Base-by-base conservation (phyloP, 2,113 vertebrate genomes). In the Sylvilagus bachmani region DNA sequence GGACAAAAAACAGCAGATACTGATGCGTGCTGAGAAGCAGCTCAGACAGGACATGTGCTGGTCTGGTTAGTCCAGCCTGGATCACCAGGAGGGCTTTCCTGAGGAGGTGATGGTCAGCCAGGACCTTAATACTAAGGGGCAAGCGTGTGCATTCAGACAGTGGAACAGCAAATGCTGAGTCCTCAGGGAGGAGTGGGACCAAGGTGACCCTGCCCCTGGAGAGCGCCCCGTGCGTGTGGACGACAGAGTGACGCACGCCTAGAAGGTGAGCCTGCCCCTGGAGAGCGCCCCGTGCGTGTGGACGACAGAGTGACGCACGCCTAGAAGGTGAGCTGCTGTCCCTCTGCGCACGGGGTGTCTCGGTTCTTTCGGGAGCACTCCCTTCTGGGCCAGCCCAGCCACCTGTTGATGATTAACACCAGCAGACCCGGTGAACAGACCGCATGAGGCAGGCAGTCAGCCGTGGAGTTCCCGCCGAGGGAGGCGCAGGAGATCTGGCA, bases 401-500 rank as follows among this genome's bases (percentile, higher is more conserved):
- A 62, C 25, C 27, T 86, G 93, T 89, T 92, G 79, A 96, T 96
- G 61, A 97, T 96, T 96, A 97, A 96, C 86, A 62, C 44, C 79
- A 86, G 64, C 24, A 75, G 33, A 89, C 24, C 55, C 3, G 62
- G 62, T 84, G 96, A 96, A 95, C 90, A 93, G 75, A 89, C 13
- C 4, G 13, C 55, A 58, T 66, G 95, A 67, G 84, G 53, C 36
- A 92, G 84, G 75, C 10, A 0, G 53, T 86, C 91, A 96, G 21
- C 80, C 80, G 62, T 89, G 91, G 91, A 86, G 84, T 90, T 89
- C 49, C 85, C 71, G 58, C 51, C 44, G 81, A 86, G 62, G 22
- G 83, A 74, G 81, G 33, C 21, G 92, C 53, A 6, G 9, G 71
- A 92, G 69, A 89, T 66, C 58, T 70, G 88, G 24, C 27, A 19